Percentiles rank a stretch among this genome's conserved stretches.
Conservation (phyloP, 2,888 invertebrate species). For the Ypsolopha scabrella region DNA sequence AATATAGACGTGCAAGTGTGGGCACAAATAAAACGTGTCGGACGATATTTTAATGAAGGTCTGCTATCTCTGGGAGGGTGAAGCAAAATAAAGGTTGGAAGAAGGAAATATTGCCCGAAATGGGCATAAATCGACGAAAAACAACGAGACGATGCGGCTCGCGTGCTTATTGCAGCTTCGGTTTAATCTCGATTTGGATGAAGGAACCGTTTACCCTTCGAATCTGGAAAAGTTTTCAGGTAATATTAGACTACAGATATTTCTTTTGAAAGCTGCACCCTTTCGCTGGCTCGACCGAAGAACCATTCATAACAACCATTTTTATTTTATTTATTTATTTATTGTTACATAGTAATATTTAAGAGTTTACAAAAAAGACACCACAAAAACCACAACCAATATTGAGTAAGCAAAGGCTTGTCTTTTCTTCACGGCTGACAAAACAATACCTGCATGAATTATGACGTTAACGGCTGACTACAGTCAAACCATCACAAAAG, state of each 20-base stretch:
- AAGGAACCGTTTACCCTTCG: constrained; percentile 14
- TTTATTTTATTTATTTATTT: no score
- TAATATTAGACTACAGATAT: neutral
- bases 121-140: constrained; percentile 20
- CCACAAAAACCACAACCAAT: no score
- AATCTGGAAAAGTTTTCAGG: constrained; percentile 3
- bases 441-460: neutral
- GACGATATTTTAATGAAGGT: constrained; percentile 22
- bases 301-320: no score
- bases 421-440: neutral
- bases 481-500: no score
- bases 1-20: constrained; percentile 1
- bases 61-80: constrained; percentile 13
- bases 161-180: constrained; percentile 18
- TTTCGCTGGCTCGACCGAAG: no score
- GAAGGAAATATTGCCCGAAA: constrained; percentile 14
- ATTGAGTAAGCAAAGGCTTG: no score
- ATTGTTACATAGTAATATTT: no score
- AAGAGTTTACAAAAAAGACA: no score
- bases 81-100: constrained; percentile 8
- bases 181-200: constrained; percentile 17
- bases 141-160: constrained; percentile 13
- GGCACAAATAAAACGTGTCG: constrained; percentile 6
- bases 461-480: neutral
- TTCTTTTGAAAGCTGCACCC: neutral